phyloP scores from a whole-genome alignment of 2,888 invertebrate species.

The Lasioglossum malachurum region DNA sequence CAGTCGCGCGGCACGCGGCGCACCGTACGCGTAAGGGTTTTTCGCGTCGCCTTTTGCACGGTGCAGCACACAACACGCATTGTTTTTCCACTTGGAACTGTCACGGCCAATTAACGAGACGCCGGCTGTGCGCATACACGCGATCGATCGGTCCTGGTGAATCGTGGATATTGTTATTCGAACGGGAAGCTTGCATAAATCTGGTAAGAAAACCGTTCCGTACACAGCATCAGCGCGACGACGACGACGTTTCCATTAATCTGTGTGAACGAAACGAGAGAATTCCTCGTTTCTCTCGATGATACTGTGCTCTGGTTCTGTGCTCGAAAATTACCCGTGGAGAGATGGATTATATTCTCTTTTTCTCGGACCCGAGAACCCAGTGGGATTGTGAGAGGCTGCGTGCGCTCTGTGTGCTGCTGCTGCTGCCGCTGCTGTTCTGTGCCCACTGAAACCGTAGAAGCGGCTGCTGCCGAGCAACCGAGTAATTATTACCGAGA shows the following conservation, averaged over 20 bases:
- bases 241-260: neutral
- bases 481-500: slow-evolving; percentile 31
- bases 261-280: neutral
- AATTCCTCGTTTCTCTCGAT: neutral
- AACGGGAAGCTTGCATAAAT: neutral
- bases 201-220: neutral
- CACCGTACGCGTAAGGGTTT: slow-evolving; percentile 77
- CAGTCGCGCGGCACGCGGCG: slow-evolving; percentile 84
- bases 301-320: neutral
- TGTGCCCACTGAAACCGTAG: slow-evolving; percentile 39
- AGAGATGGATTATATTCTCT: neutral
- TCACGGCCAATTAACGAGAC: slow-evolving; percentile 15
- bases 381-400: slow-evolving; percentile 30
- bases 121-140: slow-evolving; percentile 16
- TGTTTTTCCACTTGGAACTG: slow-evolving; percentile 20
- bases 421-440: neutral
- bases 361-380: neutral
- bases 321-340: neutral
- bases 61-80: slow-evolving; percentile 37
- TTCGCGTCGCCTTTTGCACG: slow-evolving; percentile 39
- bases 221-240: neutral
- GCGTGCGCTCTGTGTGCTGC: slow-evolving; percentile 17
- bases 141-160: slow-evolving; percentile 2
- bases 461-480: slow-evolving; percentile 20
- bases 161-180: neutral